These are phyloP conservation scores for Nyctalus aviator DNA, from an alignment of 2,797 vertebrate species.

Conservation along the genomic window DNA sequence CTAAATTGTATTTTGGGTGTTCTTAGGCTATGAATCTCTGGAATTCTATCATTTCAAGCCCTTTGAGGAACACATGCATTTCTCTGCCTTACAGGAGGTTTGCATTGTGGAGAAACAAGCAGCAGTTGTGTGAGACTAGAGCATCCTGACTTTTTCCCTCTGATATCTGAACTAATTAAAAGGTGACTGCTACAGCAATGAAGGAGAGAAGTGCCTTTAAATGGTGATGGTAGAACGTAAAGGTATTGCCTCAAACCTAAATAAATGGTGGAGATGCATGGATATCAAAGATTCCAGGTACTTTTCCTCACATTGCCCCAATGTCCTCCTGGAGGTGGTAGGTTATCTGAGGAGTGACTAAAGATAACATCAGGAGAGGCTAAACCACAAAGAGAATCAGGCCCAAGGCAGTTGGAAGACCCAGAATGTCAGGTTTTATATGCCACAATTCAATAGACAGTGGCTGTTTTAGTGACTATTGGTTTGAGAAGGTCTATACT, in stretches of 20 bases:
- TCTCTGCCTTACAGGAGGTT: neutral
- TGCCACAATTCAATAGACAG: neutral
- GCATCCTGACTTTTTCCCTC: accelerated
- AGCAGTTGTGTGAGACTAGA: neutral
- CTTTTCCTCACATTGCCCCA: neutral
- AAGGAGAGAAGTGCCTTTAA: neutral
- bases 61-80: neutral
- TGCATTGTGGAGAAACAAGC: neutral
- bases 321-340: neutral
- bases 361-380: neutral
- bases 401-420: neutral
- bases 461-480: neutral
- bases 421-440: neutral
- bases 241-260: neutral
- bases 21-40: neutral
- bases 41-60: neutral
- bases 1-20: neutral
- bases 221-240: neutral
- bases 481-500: neutral
- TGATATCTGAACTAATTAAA: neutral
- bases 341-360: too few relatives aligned
- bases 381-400: neutral
- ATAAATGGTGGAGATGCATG: accelerated
- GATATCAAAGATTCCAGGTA: accelerated
- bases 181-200: neutral